Evolutionary conservation across 2,113 vertebrate genomes (phyloP), one percentile per base, ranked within the genome.

Genomic region (Phylloscopus trochiloides): DNA sequence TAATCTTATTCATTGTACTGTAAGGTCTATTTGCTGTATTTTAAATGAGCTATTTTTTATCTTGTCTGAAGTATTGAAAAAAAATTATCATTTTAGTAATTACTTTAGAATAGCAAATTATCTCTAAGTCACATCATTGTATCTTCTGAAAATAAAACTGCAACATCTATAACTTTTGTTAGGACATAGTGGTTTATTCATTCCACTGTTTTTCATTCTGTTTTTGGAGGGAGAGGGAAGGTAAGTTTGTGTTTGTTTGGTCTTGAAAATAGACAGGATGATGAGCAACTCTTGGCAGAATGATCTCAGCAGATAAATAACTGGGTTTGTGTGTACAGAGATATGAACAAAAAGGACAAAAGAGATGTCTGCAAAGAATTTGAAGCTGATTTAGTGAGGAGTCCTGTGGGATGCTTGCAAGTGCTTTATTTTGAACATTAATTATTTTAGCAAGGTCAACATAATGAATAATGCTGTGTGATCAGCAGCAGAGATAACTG

Each of bases 61-160:
- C 71, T n/a, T 86, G 76, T 90, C 82, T 90, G 58, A 88, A 92
- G 32, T 86, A 88, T 2, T 57, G 78, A 83, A 93, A 96, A 96
- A 91, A 88, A 82, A 57, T n/a, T 45, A 54, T 58, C 54, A 38
- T 54, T 19, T 94, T 71, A 76, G 65, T 84, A 88, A 94, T 93
- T 88, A 76, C 51, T 95, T 93, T 48, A 57, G 51, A 90, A 86
- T 51, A 90, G 26, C 59, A 93, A 86, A 88, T 86, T 80, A 90
- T 68, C 24, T 92, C 32, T 72, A 67, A 89, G 59, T 58, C 66
- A 73, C 54, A 76, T 45, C n/a, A 82, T 94, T 93, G 91, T 93
- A 40, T 88, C 61, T 91, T 83, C 75, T 94, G 63, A 81, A 73
- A 86, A 94, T 59, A 86, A 92, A 86, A 95, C 58, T 59, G 14